A percentile compares a stretch with the other conserved stretches of the same genome.
These are phyloP conservation scores for Galago senegalensis DNA, from an alignment of 2,797 vertebrate genomes.

Conservation along the genomic window DNA sequence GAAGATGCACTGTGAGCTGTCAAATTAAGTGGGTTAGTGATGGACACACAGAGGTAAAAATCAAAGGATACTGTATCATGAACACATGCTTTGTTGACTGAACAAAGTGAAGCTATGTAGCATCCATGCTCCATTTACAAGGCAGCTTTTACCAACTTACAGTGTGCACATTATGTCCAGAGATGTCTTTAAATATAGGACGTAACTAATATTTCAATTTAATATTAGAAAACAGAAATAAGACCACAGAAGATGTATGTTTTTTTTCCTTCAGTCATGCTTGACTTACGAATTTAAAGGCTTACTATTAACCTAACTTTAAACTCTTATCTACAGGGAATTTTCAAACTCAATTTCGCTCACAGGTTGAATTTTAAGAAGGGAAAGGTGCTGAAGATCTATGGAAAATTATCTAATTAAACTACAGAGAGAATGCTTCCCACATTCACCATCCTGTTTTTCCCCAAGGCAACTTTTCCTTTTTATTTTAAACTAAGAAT, in stretches of 20 bases:
- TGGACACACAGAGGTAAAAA: neutral
- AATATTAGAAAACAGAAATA: conserved; percentile 29
- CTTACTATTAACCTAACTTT: conserved; percentile 52
- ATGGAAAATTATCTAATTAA: neutral
- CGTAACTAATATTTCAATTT: neutral
- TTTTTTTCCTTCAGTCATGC: neutral
- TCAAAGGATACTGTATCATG: neutral
- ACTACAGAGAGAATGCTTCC: conserved; percentile 55
- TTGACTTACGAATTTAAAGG: neutral
- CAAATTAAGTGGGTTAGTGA: conserved; percentile 1
- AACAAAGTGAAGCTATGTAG: neutral
- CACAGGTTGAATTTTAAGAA: conserved; percentile 31
- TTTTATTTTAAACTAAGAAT: conserved; percentile 68
- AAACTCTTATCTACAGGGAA: neutral
- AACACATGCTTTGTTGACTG: neutral
- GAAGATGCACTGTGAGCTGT: neutral
- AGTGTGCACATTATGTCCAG: neutral
- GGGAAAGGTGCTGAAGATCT: conserved; percentile 17
- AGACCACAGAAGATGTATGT: neutral
- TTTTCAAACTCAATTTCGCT: conserved; percentile 17
- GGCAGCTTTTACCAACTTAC: neutral
- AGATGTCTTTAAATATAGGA: neutral
- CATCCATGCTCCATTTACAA: rapidly evolving
- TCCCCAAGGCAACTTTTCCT: conserved; percentile 49
- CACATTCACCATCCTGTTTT: conserved; percentile 61